Conservation (phyloP, 2,888 invertebrate genomes). For the Phymatocera aterrima region DNA sequence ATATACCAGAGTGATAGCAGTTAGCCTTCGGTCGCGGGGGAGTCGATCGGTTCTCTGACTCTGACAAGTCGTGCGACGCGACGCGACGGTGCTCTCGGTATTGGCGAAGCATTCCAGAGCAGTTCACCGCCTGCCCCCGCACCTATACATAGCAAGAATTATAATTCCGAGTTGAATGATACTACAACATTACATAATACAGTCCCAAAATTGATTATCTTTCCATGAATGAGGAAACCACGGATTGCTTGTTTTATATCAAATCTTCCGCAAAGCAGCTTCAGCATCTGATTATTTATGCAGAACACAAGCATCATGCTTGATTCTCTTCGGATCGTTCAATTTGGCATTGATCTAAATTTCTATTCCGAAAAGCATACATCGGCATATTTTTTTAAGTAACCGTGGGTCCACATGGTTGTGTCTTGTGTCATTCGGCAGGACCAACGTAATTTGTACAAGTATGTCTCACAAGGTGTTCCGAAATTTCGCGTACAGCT, state of each 20-base stretch:
- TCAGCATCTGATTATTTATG: not conserved
- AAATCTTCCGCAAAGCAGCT: not conserved
- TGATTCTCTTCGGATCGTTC: not conserved
- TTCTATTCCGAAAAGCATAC: not conserved
- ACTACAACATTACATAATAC: not conserved
- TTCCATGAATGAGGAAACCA: not conserved
- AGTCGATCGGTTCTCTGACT: constrained; percentile 49
- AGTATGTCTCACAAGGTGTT: too few relatives aligned
- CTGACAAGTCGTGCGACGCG: constrained; percentile 40
- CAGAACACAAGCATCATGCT: not conserved
- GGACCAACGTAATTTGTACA: too few relatives aligned
- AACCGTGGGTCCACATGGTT: too few relatives aligned
- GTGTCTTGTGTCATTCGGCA: constrained; percentile 10
- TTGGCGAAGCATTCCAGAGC: constrained; percentile 39
- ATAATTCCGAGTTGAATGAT: not conserved
- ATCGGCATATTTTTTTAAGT: not conserved
- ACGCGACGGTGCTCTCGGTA: not conserved
- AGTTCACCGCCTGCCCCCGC: not conserved
- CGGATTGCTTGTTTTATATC: not conserved
- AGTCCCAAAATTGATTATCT: not conserved
- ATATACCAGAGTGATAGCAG: constrained; percentile 59
- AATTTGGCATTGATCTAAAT: constrained; percentile 29
- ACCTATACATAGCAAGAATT: not conserved
- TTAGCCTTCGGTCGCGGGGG: constrained; percentile 61
- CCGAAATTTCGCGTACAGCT: too few relatives aligned